A percentile compares a stretch with the other conserved stretches of the same genome.
Conservation (phyloP, 2,888 invertebrate species). For the Spisula solida region DNA sequence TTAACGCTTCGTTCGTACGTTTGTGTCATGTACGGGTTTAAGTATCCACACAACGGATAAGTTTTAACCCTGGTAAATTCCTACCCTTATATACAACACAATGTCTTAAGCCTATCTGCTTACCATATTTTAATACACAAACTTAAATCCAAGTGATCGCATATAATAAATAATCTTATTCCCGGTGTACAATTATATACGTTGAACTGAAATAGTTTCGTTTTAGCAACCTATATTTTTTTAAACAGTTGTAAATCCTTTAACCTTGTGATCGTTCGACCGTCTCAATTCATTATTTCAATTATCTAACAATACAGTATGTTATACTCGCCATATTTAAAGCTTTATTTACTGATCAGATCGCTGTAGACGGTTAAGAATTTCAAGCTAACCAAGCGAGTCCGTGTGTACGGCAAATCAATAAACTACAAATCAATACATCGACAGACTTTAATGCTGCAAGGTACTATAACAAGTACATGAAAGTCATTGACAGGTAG, state of each 20-base stretch:
- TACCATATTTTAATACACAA: constrained; percentile 16
- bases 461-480: not conserved
- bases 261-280: constrained; percentile 10
- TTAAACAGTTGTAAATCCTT: not conserved
- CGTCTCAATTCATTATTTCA: not conserved
- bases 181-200: not conserved
- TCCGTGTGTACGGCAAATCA: not conserved
- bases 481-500: not conserved
- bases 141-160: not conserved
- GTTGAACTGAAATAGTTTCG: not conserved
- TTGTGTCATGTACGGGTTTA: constrained; percentile 16
- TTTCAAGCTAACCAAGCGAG: constrained; percentile 10
- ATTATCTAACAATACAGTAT: not conserved
- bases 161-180: not conserved
- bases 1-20: constrained; percentile 29
- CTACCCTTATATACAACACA: not conserved
- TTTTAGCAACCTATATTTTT: not conserved
- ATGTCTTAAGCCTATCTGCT: not conserved
- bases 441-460: not conserved
- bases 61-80: constrained; percentile 23
- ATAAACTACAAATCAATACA: constrained; percentile 19
- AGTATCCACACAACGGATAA: constrained; percentile 34
- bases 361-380: not conserved
- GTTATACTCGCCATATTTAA: constrained; percentile 9
- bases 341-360: not conserved